Percentiles rank a stretch among this genome's conserved stretches.
Evolutionary conservation across 2,797 vertebrate species (phyloP).

Genomic region (Cossypha caffra): DNA sequence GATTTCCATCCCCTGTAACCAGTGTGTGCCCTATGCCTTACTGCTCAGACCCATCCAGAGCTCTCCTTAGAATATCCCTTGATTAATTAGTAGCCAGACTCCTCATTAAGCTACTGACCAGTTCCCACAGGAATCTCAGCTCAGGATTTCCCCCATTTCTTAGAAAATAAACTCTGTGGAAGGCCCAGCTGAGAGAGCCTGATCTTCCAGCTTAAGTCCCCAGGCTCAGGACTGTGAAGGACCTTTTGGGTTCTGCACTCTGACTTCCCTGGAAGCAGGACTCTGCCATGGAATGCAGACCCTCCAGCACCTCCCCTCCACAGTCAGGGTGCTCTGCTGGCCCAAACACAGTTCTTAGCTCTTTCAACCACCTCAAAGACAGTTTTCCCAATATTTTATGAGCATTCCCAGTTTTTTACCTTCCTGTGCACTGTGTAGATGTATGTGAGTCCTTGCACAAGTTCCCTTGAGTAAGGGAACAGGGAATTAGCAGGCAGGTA

Average conservation of each 20-base stretch:
- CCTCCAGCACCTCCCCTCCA: conserved; percentile 71
- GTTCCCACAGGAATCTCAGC: conserved; percentile 25
- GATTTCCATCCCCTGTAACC: background rate
- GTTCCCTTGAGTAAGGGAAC: background rate
- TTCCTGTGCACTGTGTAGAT: background rate
- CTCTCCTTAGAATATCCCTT: fast-evolving
- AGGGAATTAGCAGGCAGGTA: background rate
- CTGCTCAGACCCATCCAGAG: background rate
- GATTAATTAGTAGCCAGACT: background rate
- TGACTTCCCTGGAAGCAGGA: conserved; percentile 67
- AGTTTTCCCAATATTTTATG: background rate
- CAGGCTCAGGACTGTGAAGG: conserved; percentile 68
- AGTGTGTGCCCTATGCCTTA: background rate
- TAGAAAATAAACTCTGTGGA: background rate
- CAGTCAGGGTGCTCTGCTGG: conserved; percentile 65
- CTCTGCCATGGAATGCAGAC: background rate
- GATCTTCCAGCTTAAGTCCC: conserved; percentile 65
- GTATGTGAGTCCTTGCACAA: background rate
- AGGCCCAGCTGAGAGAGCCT: conserved; percentile 39
- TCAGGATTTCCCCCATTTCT: background rate
- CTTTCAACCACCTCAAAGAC: no score
- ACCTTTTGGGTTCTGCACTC: conserved; percentile 75
- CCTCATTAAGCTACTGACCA: background rate
- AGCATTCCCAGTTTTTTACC: background rate
- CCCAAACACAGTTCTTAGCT: conserved; percentile 63